Percentiles rank a stretch among this genome's conserved stretches.
Evolutionary conservation across 2,888 invertebrate genomes (phyloP).

Genomic region (Cybosia mesomella): DNA sequence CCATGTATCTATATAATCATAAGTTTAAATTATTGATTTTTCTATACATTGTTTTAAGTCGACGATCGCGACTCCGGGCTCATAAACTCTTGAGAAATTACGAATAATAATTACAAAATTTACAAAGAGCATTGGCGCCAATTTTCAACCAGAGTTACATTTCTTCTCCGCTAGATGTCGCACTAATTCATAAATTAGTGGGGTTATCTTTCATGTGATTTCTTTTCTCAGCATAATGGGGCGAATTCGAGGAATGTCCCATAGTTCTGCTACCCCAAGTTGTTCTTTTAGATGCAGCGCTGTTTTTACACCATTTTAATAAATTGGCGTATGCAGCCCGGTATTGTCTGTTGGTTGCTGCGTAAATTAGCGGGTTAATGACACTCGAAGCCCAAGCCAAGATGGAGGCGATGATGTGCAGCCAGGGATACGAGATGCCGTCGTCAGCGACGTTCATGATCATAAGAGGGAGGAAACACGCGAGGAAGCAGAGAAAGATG

Average conservation of each 20-base stretch:
- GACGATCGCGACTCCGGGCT: not conserved
- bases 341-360: constrained; percentile 95
- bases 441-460: constrained; percentile 95
- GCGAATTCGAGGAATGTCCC: constrained; percentile 82
- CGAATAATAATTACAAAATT: constrained; percentile 3
- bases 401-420: constrained; percentile 94
- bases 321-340: constrained; percentile 87
- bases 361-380: constrained; percentile 96
- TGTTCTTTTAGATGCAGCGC: constrained; percentile 70
- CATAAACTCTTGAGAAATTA: not conserved
- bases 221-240: constrained; percentile 76
- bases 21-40: not conserved
- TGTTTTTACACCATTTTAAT: constrained; percentile 78
- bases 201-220: constrained; percentile 76
- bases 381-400: constrained; percentile 97
- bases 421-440: constrained; percentile 89
- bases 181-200: constrained; percentile 73
- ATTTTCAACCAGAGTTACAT: not conserved
- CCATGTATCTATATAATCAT: not conserved
- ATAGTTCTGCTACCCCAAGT: constrained; percentile 83
- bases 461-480: constrained; percentile 96
- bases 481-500: constrained; percentile 94
- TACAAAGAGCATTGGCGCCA: constrained; percentile 7
- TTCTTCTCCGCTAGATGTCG: constrained; percentile 36
- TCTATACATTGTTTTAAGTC: not conserved